phyloP scores from a whole-genome alignment of 1,140 invertebrate genomes.

The Vanessa atalanta region DNA sequence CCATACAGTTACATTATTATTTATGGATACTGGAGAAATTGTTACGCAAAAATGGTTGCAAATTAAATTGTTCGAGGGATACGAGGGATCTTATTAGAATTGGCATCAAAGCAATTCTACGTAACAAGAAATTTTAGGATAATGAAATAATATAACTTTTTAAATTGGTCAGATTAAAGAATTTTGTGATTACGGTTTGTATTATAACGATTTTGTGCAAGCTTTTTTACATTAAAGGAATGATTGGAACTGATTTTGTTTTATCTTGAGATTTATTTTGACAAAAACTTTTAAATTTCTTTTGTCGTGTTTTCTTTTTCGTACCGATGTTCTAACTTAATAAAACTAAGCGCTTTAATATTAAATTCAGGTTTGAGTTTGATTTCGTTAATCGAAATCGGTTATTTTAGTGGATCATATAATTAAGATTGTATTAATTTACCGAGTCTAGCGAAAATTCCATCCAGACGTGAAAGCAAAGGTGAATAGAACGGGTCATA shows the following conservation, averaged over 20 bases:
- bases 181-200: background rate
- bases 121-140: background rate
- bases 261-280: too few species aligned
- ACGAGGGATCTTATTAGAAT: background rate
- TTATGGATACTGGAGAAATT: background rate
- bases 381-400: background rate
- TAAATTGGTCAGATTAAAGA: background rate
- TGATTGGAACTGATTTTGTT: too few species aligned
- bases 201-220: background rate
- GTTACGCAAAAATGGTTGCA: background rate
- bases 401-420: background rate
- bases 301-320: too few species aligned
- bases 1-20: background rate
- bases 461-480: conserved; percentile 88
- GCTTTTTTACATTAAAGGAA: background rate
- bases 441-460: conserved; percentile 90
- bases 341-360: too few species aligned
- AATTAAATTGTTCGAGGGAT: conserved; percentile 8
- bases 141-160: background rate
- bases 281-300: too few species aligned
- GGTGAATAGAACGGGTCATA: conserved; percentile 94
- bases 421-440: conserved; percentile 29
- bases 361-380: too few species aligned
- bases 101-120: background rate
- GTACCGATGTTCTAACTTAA: too few species aligned